Evolutionary conservation across 2,888 invertebrate species (phyloP).

Genomic region (Hydropsyche betteni): DNA sequence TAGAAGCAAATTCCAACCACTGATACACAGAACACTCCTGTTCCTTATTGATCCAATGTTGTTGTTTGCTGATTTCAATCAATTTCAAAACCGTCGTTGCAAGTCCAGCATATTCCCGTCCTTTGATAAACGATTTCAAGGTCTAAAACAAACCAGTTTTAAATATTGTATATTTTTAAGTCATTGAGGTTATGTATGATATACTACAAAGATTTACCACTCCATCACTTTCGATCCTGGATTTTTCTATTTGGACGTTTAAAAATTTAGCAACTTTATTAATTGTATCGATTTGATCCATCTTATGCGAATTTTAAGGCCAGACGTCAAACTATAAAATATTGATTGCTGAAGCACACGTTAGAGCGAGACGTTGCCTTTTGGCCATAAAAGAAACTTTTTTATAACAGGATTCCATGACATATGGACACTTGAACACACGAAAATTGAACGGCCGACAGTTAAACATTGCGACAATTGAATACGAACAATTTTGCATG

Average conservation of each 20-base stretch:
- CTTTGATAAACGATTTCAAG: constrained; percentile 61
- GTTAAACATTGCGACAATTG: too few species aligned
- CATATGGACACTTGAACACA: too few species aligned
- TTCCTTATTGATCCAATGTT: constrained; percentile 59
- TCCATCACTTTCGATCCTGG: not conserved
- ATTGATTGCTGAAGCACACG: not conserved
- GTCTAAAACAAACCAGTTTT: constrained; percentile 58
- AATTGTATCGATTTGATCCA: not conserved
- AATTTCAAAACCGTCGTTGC: constrained; percentile 65
- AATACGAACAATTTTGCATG: too few species aligned
- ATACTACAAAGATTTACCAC: not conserved
- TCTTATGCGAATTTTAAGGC: not conserved
- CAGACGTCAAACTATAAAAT: not conserved
- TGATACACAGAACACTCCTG: constrained; percentile 66
- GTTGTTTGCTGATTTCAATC: constrained; percentile 59
- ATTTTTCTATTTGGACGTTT: not conserved
- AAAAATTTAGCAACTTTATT: constrained; percentile 16
- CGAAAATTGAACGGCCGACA: too few species aligned
- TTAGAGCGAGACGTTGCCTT: too few species aligned
- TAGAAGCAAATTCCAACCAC: constrained; percentile 73
- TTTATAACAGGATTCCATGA: too few species aligned
- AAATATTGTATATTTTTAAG: not conserved
- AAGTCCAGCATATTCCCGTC: constrained; percentile 63
- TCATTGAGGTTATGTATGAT: not conserved
- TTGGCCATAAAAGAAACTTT: too few species aligned